Conservation (phyloP, 1,140 invertebrate species). For the Ceratosolen solmsi region DNA sequence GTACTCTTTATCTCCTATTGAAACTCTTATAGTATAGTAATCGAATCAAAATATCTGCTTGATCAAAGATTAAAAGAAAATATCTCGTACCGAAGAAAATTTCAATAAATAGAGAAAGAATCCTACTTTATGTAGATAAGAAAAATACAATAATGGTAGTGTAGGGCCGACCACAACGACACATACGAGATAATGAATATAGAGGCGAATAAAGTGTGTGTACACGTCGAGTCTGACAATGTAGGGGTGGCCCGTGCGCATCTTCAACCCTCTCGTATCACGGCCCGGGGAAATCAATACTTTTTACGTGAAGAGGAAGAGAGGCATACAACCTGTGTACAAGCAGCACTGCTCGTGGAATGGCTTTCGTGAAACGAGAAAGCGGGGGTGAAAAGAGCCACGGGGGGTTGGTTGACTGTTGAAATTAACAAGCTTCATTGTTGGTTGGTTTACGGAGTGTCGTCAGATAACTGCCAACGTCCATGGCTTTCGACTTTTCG, state of each 20-base stretch:
- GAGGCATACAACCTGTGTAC: slow-evolving; percentile 36
- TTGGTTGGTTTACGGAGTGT: not conserved
- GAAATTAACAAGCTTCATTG: slow-evolving; percentile 19
- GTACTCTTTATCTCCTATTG: no score
- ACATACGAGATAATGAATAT: slow-evolving; percentile 59
- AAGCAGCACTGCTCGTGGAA: slow-evolving; percentile 28
- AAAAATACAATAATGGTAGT: not conserved
- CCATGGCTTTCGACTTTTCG: no score
- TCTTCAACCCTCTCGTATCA: slow-evolving; percentile 69
- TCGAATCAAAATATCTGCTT: not conserved
- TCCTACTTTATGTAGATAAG: not conserved
- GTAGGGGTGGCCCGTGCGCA: slow-evolving; percentile 55
- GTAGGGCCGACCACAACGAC: not conserved
- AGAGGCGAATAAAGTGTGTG: slow-evolving; percentile 54
- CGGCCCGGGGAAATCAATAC: slow-evolving; percentile 66
- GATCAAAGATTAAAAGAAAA: no score
- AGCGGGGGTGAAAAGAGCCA: not conserved
- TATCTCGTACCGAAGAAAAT: not conserved
- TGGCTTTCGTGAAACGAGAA: not conserved
- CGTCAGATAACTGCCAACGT: no score
- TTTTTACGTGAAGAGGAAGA: slow-evolving; percentile 67
- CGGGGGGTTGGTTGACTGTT: not conserved
- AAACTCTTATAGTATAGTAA: not conserved
- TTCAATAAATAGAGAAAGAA: not conserved
- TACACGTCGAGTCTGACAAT: not conserved